These are phyloP conservation scores for Melitaea cinxia DNA, from an alignment of 1,140 invertebrate species.

Conservation along the genomic window DNA sequence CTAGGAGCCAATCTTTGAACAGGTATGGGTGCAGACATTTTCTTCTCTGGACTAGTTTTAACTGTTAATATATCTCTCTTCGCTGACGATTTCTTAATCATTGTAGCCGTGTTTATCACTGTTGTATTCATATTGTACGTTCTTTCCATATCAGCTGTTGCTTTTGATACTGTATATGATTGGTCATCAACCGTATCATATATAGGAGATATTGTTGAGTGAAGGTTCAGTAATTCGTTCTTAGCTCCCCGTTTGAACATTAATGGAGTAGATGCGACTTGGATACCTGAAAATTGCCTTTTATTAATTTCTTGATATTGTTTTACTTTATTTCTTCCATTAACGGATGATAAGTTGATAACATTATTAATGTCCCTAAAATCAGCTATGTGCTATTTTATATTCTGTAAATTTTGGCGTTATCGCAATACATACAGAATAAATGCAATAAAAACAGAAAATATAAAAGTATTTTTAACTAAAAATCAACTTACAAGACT, in stretches of 20 bases:
- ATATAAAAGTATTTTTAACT: too few species aligned
- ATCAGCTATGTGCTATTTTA: too few species aligned
- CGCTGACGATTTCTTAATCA: constrained; percentile 53
- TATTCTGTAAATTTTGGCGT: too few species aligned
- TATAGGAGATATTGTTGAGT: constrained; percentile 71
- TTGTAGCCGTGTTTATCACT: constrained; percentile 63
- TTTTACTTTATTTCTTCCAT: too few species aligned
- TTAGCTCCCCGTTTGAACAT: constrained; percentile 48
- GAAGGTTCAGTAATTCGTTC: constrained; percentile 58
- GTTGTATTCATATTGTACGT: constrained; percentile 63
- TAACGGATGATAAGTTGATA: too few species aligned
- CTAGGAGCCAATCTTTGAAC: constrained; percentile 25
- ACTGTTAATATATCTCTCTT: constrained; percentile 65
- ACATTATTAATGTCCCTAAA: too few species aligned
- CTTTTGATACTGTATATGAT: constrained; percentile 57
- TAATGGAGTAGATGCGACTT: constrained; percentile 68
- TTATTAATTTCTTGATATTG: background rate
- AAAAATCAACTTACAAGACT: too few species aligned
- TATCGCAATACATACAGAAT: too few species aligned
- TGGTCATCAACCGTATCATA: constrained; percentile 64
- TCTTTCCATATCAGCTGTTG: constrained; percentile 46
- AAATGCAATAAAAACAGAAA: too few species aligned
- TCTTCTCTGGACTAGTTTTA: constrained; percentile 60
- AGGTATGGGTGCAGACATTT: constrained; percentile 39
- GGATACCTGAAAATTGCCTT: constrained; percentile 35